These are phyloP conservation scores for Sebastolobus alascanus DNA, from an alignment of 2,797 vertebrate genomes.

Conservation along the genomic window DNA sequence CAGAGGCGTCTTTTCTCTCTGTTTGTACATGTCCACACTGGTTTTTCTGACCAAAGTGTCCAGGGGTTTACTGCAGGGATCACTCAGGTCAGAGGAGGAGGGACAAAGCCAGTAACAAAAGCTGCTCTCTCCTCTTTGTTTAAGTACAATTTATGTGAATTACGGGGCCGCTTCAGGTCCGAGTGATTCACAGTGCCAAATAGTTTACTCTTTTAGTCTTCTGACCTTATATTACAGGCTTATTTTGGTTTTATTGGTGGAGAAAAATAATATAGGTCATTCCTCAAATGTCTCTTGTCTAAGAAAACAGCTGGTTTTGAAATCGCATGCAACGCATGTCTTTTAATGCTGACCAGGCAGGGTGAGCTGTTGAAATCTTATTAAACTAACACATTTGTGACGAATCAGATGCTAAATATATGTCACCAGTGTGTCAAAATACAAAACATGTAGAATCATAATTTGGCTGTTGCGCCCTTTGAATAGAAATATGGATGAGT, in stretches of 20 bases:
- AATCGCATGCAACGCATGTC: background rate
- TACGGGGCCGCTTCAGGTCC: background rate
- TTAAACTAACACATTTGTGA: background rate
- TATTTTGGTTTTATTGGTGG: slow-evolving; percentile 1
- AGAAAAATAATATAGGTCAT: background rate
- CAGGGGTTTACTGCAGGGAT: background rate
- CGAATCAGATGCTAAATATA: background rate
- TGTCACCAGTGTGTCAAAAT: background rate
- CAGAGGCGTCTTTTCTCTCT: background rate
- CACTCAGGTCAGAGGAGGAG: slow-evolving; percentile 8
- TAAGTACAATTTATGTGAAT: background rate
- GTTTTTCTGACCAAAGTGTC: background rate
- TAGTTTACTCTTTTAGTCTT: background rate
- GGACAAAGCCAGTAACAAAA: background rate
- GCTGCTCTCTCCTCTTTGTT: background rate
- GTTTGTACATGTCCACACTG: slow-evolving; percentile 8
- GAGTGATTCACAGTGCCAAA: slow-evolving; percentile 4
- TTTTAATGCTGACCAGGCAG: background rate
- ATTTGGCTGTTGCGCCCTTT: background rate
- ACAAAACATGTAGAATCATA: background rate
- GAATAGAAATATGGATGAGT: background rate
- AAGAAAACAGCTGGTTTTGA: background rate
- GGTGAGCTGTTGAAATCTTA: background rate
- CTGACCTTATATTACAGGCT: background rate
- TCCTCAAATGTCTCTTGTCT: background rate